Base-by-base conservation (phyloP, 2,113 vertebrate species). In the Fregata magnificens region DNA sequence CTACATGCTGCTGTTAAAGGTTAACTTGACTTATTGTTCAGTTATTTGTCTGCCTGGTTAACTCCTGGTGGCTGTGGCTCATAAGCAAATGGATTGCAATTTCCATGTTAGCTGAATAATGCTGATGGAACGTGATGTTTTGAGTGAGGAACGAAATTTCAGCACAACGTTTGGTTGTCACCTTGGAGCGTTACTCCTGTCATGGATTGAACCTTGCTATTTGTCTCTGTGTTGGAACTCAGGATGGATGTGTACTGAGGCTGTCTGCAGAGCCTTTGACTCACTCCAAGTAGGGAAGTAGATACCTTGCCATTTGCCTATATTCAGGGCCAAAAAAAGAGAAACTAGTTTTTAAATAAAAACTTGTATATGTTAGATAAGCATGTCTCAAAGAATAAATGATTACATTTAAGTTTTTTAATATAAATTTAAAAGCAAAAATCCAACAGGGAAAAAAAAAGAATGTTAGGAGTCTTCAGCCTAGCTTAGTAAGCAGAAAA, bases 101-200 rank as follows among this genome's bases (percentile, higher is more conserved):
- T 71, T 40, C 50, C 53, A 6, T 15, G 25, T 58, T 58, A 72
- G 49, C 71, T 72, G 66, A 61, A 11, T 58, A 73, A 13, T 32
- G 13, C 28, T 76, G 45, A 61, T 77, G 45, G n/a, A 45, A 50
- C 1, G 0, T 1, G 19, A 10, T 47, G 56, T 19, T 71, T 26
- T 55, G 42, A 59, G 69, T 6, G 17, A 77, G 71, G n/a, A 84
- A 18, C 9, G 38, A 47, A 44, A 16, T 67, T 61, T 67, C 40
- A 69, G 22, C 42, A 42, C 21, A 45, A 5, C 3, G 0, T 59
- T 34, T 44, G 26, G 9, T 66, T 9, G 4, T 55, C 47, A 38
- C 13, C 32, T 82, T 26, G 6, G 16, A 18, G 44, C 26, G 9
- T 38, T 55, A 0, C 11, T 91, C 8, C 45, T 78, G 28, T n/a